Base-by-base conservation (phyloP, 2,797 vertebrate genomes). In the Peromyscus eremicus region DNA sequence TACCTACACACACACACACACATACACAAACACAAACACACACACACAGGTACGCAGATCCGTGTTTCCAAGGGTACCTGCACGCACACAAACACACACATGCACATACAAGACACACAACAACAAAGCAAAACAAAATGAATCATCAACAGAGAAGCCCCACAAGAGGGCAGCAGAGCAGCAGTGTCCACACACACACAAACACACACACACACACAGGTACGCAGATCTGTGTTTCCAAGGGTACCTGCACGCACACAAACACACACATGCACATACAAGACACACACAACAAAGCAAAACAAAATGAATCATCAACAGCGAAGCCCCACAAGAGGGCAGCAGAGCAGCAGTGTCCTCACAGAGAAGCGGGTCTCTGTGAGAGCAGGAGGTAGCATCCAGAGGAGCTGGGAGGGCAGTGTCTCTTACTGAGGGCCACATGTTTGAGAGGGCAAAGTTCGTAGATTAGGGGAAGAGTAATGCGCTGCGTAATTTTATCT, bases 311-410 rank as follows among this genome's bases (percentile, higher is more conserved):
- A 49, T 32, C 43, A 32, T 12, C 75, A 52, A 79, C 66, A 34
- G 34, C 29, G 32, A 79, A 55, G n/a, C 10, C 9, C 32, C 14
- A 55, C 19, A 57, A 55, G 55, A 80, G 70, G 62, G 57, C n/a
- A 37, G 19, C 23, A 37, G 57, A 76, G 73, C 62, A 43, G 5
- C 79, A 25, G 23, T 32, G 60, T 64, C 27, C 3, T 43, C 37
- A 16, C n/a, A 55, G 55, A 43, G 1, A 52, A 13, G 27, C 40
- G 29, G 34, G 23, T 21, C 82, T 83, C 64, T 12, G 25, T 1
- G 71, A 40, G 16, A 3, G 6, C 7, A 27, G 21, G 29, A 2
- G 46, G 71, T 23, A 0, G 0, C 16, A 10, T n/a, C 23, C n/a
- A 62, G 21, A 92, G 77, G 94, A 23, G 55, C 2, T 43, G 49